Evolutionary conservation across 2,113 vertebrate genomes (phyloP), one percentile per base, ranked within the genome.

Genomic region (Eretmochelys imbricata): DNA sequence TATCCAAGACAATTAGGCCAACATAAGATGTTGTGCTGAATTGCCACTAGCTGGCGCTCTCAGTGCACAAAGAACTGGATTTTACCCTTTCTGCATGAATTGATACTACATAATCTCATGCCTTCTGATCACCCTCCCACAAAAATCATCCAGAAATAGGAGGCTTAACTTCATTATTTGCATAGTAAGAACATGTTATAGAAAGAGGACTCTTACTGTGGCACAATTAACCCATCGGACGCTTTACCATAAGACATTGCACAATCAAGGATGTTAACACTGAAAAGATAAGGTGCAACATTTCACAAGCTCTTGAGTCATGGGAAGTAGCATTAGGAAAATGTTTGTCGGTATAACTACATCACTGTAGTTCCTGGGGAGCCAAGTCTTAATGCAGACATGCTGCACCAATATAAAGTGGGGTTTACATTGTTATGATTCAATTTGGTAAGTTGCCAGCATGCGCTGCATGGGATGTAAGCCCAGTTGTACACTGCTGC

Each of bases 391-490:
- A 46, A 48, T 48, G 75, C 22, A 27, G 24, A 78, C 25, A 27
- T 46, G 25, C 90, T 90, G 50, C 75, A 46, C 13, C 19, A 1
- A 53, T 42, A 76, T 38, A 20, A 80, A 76, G 49, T 53, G 22
- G 17, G 46, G 72, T 75, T 72, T 22, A 49, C 8, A 62, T 25
- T 54, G 85, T 72, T 83, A 86, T 19, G 72, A 76, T 48, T 82
- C 1, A 27, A 16, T 5, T 82, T 24, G 6, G 10, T 0, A 0
- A 54, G 35, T 48, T 59, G 1, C 62, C 25, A 5, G 31, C 13
- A 19, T 24, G 13, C 6, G 81, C 13, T 54, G 50, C 22, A 1
- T 11, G 7, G 7, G n/a, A 46, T 69, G 31, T 1, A 3, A 7
- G 5, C 42, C 82, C 31, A 82, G 27, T 31, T 2, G 62, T 62